phyloP scores from a whole-genome alignment of 2,888 invertebrate genomes.

The Tineola bisselliella region DNA sequence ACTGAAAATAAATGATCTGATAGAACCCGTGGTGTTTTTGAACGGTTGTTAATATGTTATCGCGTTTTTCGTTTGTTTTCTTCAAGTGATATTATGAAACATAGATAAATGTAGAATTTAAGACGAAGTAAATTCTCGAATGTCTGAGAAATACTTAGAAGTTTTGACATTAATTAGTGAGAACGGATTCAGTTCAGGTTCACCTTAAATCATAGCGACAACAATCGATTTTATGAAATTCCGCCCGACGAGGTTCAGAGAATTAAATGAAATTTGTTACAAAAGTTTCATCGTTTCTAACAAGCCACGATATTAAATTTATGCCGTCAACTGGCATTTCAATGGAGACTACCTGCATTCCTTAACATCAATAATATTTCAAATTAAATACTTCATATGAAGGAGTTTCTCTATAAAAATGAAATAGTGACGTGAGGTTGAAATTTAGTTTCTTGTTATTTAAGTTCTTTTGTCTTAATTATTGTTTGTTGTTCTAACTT shows the following conservation, averaged over 20 bases:
- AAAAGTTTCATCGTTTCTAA: slow-evolving; percentile 52
- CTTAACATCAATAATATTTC: background rate
- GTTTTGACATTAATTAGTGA: slow-evolving; percentile 7
- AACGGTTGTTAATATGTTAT: no score
- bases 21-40: no score
- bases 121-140: background rate
- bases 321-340: slow-evolving; percentile 56
- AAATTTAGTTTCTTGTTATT: no score
- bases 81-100: slow-evolving; percentile 25
- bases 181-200: slow-evolving; percentile 26
- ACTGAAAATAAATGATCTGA: no score
- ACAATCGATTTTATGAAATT: slow-evolving; percentile 59
- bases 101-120: background rate
- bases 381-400: background rate
- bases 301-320: slow-evolving; percentile 62
- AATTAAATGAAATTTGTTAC: slow-evolving; percentile 65
- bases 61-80: no score
- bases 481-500: no score
- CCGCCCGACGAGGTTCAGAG: slow-evolving; percentile 31
- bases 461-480: no score
- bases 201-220: slow-evolving; percentile 51
- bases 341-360: slow-evolving; percentile 41
- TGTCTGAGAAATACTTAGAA: background rate
- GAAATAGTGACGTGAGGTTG: no score
- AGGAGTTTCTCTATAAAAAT: background rate